These are phyloP conservation scores for Ostrea edulis DNA, from an alignment of 1,140 invertebrate genomes.

Conservation along the genomic window DNA sequence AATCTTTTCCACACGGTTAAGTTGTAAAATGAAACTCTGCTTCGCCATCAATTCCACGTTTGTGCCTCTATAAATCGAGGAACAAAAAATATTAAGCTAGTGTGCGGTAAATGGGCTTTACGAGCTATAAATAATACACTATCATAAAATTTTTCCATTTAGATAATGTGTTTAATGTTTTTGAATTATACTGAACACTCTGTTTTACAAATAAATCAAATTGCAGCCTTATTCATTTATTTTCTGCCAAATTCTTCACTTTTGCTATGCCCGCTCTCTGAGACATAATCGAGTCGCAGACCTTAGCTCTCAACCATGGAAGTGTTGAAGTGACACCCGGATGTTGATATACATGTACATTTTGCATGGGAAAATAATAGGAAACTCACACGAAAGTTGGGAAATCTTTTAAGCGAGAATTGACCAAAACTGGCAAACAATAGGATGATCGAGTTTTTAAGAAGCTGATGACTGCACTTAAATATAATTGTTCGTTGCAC, in stretches of 20 bases:
- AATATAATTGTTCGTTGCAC: neutral
- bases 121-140: slow-evolving; percentile 48
- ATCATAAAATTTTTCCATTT: slow-evolving; percentile 44
- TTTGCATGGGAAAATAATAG: slow-evolving; percentile 17
- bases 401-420: neutral
- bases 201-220: slow-evolving; percentile 41
- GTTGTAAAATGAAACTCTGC: slow-evolving; percentile 26
- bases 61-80: neutral
- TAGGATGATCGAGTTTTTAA: neutral
- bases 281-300: neutral
- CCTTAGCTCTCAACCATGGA: neutral
- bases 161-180: slow-evolving; percentile 48
- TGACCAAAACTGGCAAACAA: neutral
- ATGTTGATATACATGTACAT: neutral
- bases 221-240: slow-evolving; percentile 31
- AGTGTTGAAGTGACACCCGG: slow-evolving; percentile 1
- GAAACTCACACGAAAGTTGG: neutral
- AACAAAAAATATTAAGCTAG: slow-evolving; percentile 33
- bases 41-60: slow-evolving; percentile 21
- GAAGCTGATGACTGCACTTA: neutral
- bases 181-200: slow-evolving; percentile 41
- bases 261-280: neutral
- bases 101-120: slow-evolving; percentile 55
- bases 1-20: slow-evolving; percentile 42
- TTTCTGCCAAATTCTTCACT: slow-evolving; percentile 25